Evolutionary conservation across 1,140 invertebrate species (phyloP).

Genomic region (Bathynomus jamesi): DNA sequence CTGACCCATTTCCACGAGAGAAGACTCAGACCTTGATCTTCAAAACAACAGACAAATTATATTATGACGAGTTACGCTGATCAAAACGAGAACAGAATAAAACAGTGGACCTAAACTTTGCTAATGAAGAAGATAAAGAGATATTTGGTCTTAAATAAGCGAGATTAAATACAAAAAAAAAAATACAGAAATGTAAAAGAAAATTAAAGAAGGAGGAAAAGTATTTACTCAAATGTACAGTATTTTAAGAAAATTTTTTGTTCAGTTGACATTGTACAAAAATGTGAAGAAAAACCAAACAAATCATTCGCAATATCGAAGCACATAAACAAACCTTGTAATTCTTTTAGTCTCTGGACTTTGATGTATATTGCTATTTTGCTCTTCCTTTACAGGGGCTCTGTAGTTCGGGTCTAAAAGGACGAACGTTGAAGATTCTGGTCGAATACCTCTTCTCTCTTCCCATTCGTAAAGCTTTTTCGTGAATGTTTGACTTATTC

Average conservation of each 20-base stretch:
- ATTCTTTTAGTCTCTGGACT: not conserved
- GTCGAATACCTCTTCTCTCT: conserved; percentile 64
- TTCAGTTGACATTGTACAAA: too few relatives aligned
- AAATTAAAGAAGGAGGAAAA: too few relatives aligned
- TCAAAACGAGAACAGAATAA: too few relatives aligned
- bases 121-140: too few relatives aligned
- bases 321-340: not conserved
- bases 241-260: too few relatives aligned
- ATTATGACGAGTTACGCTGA: too few relatives aligned
- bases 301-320: too few relatives aligned
- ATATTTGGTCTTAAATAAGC: too few relatives aligned
- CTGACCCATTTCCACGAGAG: conserved; percentile 1
- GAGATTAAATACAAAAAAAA: too few relatives aligned
- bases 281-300: not conserved
- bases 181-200: too few relatives aligned
- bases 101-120: too few relatives aligned
- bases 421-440: conserved; percentile 73
- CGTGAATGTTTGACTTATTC: conserved; percentile 77
- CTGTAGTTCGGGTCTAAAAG: conserved; percentile 53
- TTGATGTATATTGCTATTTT: not conserved
- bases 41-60: not conserved
- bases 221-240: too few relatives aligned
- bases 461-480: conserved; percentile 86
- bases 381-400: not conserved
- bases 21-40: conserved; percentile 15